These are phyloP conservation scores for Stichopus chloronotus DNA, from an alignment of 35 echinoderm and acorn worm species.

Conservation along the genomic window DNA sequence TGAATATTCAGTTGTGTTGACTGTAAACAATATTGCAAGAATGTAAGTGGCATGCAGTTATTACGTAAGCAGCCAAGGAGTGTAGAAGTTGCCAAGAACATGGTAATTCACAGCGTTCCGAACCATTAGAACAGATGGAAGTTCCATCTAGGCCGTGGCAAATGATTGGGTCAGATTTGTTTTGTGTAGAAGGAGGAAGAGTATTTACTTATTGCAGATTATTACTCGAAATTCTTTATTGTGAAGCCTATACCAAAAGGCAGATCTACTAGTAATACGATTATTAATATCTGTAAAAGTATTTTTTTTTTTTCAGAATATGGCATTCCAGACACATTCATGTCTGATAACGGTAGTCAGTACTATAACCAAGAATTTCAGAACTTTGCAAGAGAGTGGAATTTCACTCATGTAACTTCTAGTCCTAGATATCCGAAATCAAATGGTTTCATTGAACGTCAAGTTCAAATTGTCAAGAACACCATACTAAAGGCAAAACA, in stretches of 20 bases:
- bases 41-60: too few species aligned
- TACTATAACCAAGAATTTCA: background rate
- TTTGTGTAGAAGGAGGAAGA: conserved; percentile 64
- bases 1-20: too few species aligned
- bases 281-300: conserved; percentile 61
- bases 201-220: conserved; percentile 70
- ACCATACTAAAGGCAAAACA: background rate
- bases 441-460: background rate
- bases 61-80: too few species aligned
- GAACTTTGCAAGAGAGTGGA: background rate
- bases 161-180: conserved; percentile 63
- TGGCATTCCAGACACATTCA: background rate
- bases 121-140: background rate
- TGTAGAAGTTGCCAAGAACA: background rate
- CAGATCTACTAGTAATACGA: conserved; percentile 38
- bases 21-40: too few species aligned
- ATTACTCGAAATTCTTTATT: conserved; percentile 65
- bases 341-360: background rate
- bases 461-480: background rate
- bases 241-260: conserved; percentile 47
- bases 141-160: conserved; percentile 50
- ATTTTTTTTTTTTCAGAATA: background rate
- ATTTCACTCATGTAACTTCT: background rate
- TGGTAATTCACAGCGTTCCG: background rate
- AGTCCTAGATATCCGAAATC: background rate